These are phyloP conservation scores for Helleia helle DNA, from an alignment of 2,888 invertebrate species.

Conservation along the genomic window DNA sequence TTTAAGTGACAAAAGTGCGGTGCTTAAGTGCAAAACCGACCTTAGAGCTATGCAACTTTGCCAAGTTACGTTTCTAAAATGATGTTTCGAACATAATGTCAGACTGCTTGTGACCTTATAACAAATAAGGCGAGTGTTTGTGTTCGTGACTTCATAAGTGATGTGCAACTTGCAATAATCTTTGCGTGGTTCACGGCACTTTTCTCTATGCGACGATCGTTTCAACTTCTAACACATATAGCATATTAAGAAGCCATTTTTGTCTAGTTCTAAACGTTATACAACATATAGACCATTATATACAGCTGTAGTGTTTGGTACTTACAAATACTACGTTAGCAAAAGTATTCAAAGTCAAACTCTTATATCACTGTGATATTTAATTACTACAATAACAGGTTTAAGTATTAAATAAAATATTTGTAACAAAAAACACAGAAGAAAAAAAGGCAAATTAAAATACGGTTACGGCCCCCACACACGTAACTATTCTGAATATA, in stretches of 20 bases:
- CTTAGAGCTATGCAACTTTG: not conserved
- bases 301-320: conserved; percentile 39
- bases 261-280: conserved; percentile 11
- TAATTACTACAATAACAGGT: conserved; percentile 47
- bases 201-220: conserved; percentile 18
- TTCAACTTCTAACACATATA: conserved; percentile 20
- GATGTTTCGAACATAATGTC: no score
- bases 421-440: conserved; percentile 51
- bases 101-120: not conserved
- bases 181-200: conserved; percentile 19
- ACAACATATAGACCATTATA: conserved; percentile 28
- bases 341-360: conserved; percentile 70
- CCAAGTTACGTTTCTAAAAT: conserved; percentile 5
- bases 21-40: conserved; percentile 42
- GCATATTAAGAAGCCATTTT: conserved; percentile 21
- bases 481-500: not conserved
- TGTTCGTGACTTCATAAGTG: conserved; percentile 5
- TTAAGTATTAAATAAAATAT: conserved; percentile 38
- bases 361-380: conserved; percentile 62
- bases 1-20: conserved; percentile 45
- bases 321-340: conserved; percentile 42
- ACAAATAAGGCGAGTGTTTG: not conserved
- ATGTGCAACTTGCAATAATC: conserved; percentile 7
- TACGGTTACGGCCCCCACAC: conserved; percentile 20
- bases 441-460: conserved; percentile 50